These are phyloP conservation scores for Aquatica leii DNA, from an alignment of 2,888 invertebrate genomes.

Conservation along the genomic window DNA sequence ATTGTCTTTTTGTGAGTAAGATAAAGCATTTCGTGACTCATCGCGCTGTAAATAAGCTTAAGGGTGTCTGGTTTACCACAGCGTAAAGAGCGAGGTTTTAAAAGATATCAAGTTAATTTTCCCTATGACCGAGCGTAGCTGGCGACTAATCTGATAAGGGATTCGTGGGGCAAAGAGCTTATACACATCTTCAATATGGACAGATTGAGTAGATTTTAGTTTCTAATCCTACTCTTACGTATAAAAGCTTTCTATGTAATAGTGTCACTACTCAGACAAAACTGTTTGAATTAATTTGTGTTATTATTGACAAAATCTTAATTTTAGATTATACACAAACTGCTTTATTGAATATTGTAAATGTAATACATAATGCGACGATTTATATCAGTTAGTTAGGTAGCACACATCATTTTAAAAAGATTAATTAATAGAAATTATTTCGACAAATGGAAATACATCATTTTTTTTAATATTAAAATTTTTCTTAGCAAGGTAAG, in stretches of 20 bases:
- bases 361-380: too few relatives aligned
- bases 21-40: slow-evolving; percentile 36
- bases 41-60: slow-evolving; percentile 44
- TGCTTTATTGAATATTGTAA: too few relatives aligned
- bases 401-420: too few relatives aligned
- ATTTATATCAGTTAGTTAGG: too few relatives aligned
- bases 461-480: too few relatives aligned
- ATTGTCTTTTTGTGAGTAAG: slow-evolving; percentile 31
- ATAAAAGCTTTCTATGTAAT: neutral
- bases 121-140: slow-evolving; percentile 50
- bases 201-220: slow-evolving; percentile 23
- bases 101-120: slow-evolving; percentile 56
- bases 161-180: slow-evolving; percentile 28
- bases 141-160: slow-evolving; percentile 51
- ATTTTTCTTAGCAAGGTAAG: too few relatives aligned
- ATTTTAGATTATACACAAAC: too few relatives aligned
- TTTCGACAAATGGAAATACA: too few relatives aligned
- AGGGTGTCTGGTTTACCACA: slow-evolving; percentile 43
- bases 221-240: slow-evolving; percentile 14
- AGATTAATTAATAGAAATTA: too few relatives aligned
- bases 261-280: neutral
- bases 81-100: slow-evolving; percentile 46
- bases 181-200: slow-evolving; percentile 29
- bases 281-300: too few relatives aligned
- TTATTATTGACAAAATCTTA: too few relatives aligned